Conservation (phyloP, 2,113 vertebrate genomes). For the Callipepla californica region DNA sequence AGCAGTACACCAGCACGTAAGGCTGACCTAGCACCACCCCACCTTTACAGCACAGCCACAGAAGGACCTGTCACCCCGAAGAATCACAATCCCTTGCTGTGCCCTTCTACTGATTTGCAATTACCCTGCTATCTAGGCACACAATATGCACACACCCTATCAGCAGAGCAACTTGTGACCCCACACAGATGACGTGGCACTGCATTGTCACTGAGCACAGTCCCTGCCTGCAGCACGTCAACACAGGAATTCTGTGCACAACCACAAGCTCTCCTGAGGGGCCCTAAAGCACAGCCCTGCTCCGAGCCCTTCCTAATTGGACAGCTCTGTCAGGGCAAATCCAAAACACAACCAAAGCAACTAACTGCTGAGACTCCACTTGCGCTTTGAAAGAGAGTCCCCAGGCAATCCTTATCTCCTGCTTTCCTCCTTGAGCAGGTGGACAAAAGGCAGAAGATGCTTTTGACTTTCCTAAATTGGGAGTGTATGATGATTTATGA, state of each 20-base stretch:
- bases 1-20: neutral
- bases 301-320: neutral
- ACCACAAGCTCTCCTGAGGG: neutral
- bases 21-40: neutral
- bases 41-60: neutral
- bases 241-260: neutral
- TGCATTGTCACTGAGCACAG: neutral
- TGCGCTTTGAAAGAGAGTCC: neutral
- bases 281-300: fast-evolving
- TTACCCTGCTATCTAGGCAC: neutral
- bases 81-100: neutral
- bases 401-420: neutral
- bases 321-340: neutral
- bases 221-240: neutral
- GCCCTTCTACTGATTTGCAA: neutral
- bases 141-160: neutral
- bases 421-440: neutral
- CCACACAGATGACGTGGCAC: fast-evolving
- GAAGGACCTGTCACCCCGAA: neutral
- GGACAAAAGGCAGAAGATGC: neutral
- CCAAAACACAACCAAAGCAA: slow-evolving; percentile 1
- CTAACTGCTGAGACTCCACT: neutral
- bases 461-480: neutral
- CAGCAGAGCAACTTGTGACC: neutral
- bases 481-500: neutral